Evolutionary conservation across 2,888 invertebrate genomes (phyloP), one percentile per base, ranked within the genome.

Genomic region (Tridacna gigas): DNA sequence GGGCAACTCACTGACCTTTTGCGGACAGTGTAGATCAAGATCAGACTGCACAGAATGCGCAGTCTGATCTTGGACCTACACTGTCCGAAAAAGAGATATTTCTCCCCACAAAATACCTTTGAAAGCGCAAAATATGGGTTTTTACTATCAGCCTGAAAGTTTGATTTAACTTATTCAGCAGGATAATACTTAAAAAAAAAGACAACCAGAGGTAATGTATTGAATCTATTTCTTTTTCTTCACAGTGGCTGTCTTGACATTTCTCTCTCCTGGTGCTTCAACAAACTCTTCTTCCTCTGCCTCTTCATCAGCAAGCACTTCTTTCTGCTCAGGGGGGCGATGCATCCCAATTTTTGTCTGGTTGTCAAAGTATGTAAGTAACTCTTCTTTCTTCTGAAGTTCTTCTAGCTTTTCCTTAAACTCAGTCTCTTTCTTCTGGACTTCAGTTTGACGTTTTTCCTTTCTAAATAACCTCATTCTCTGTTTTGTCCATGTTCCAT

Each of bases 371-470:
- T 89, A 93, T 7, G 89, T 84, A 67, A 94, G 77, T 56, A 92
- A 67, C 75, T 94, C 93, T 81, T 94, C 93, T 56, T 91, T 91
- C 77, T 91, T 89, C 69, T 91, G 90, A n/a, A 93, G 56, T 18
- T 89, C 88, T 56, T 86, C 79, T n/a, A 93, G 71, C 81, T 90
- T 91, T 20, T 77, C 47, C 75, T 89, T 82, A 48, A 93, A 90
- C 77, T 89, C 91, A 61, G 83, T 82, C 51, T 88, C 78, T 63
- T 89, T 90, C 28, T 88, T 26, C 22, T 80, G 37, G 60, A 74
- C 82, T 61, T 77, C 76, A 75, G 84, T 88, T 65, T 87, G 82
- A 26, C 77, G 71, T 13, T 91, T 78, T 77, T 92, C 91, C 61
- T 80, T 65, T 25, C 89, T 71, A 3, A 92, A 81, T 45, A 82